Percentiles rank a stretch among this genome's conserved stretches.
Evolutionary conservation across 2,113 vertebrate genomes (phyloP).

Genomic region (Felis chaus): DNA sequence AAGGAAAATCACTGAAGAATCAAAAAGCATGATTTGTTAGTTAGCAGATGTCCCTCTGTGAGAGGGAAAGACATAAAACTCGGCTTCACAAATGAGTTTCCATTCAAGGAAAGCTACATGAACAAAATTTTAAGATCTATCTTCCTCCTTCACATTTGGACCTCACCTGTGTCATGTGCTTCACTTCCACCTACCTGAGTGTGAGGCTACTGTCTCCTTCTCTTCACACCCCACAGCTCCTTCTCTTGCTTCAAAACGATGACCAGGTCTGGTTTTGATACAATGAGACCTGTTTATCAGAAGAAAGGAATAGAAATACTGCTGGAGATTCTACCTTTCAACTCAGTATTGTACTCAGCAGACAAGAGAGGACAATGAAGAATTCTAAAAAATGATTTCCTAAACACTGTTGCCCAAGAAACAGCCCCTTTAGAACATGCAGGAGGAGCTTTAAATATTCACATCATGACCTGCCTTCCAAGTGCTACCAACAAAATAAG

Average conservation of each 20-base stretch:
- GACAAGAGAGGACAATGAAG: background rate
- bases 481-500: background rate
- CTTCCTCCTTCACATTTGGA: background rate
- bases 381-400: background rate
- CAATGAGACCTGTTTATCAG: background rate
- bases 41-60: background rate
- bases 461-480: background rate
- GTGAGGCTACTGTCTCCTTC: background rate
- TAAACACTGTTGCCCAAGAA: background rate
- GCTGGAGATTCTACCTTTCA: background rate
- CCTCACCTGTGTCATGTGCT: background rate
- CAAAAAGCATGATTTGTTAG: background rate
- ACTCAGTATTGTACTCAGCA: background rate
- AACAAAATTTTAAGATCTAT: background rate
- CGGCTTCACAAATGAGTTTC: background rate
- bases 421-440: background rate
- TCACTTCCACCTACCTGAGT: background rate
- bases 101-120: background rate
- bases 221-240: background rate
- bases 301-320: background rate
- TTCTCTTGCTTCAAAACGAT: background rate
- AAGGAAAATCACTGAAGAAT: background rate
- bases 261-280: background rate
- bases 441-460: background rate
- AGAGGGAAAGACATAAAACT: background rate